These are phyloP conservation scores for Orthosia gracilis DNA, from an alignment of 2,888 invertebrate genomes.

Conservation along the genomic window DNA sequence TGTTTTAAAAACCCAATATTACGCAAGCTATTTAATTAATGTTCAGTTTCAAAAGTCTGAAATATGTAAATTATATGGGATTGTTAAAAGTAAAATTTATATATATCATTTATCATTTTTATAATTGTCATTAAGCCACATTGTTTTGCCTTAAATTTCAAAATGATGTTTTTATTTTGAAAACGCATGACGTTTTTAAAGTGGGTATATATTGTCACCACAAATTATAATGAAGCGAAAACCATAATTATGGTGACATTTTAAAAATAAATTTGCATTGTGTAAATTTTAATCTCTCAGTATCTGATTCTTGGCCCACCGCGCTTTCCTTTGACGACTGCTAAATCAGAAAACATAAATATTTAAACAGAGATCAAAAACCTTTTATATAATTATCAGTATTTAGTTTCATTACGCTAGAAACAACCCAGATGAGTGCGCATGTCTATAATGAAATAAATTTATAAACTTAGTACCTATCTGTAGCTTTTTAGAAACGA, in stretches of 20 bases:
- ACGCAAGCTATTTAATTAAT: not conserved
- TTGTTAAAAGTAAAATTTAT: not conserved
- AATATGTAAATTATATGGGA: conserved; percentile 2
- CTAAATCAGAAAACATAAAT: not conserved
- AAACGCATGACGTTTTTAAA: not conserved
- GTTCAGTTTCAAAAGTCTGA: not conserved
- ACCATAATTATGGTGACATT: not conserved
- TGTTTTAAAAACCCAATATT: not conserved
- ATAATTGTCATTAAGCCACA: not conserved
- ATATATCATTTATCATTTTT: not conserved
- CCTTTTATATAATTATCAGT: not conserved
- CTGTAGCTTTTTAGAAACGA: not conserved
- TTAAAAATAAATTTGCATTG: not conserved
- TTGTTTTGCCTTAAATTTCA: not conserved
- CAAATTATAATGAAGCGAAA: not conserved
- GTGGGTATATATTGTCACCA: not conserved
- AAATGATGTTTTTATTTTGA: conserved; percentile 1
- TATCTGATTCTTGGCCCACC: not conserved
- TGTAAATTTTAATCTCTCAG: not conserved
- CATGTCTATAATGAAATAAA: not conserved
- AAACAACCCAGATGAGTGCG: not conserved
- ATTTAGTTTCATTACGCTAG: conserved; percentile 8
- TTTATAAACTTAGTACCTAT: not conserved
- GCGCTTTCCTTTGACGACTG: not conserved
- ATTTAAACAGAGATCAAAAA: not conserved